These are phyloP conservation scores for Podarcis muralis DNA, from an alignment of 2,113 vertebrate species.

Conservation along the genomic window DNA sequence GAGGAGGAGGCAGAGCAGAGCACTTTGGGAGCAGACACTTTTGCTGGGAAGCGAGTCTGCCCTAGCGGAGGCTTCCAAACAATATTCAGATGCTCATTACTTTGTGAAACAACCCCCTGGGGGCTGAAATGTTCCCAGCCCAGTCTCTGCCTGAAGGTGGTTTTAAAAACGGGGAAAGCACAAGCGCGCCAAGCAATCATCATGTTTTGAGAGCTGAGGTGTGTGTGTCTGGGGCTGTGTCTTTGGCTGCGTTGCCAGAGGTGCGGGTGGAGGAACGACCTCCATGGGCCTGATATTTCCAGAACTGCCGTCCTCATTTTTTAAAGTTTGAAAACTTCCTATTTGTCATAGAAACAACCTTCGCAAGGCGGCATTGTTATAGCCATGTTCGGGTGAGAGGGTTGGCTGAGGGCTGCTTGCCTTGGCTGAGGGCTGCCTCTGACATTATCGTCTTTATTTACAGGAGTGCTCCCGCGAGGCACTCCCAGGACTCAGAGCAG, in stretches of 20 bases:
- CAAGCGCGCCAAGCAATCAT: background rate
- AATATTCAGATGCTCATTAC: constrained; percentile 47
- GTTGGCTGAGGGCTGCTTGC: accelerated
- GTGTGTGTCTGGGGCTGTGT: background rate
- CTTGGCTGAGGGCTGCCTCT: constrained; percentile 4
- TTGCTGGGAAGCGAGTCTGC: background rate
- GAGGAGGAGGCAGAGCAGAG: constrained; percentile 12
- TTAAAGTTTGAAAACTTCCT: background rate
- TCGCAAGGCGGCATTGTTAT: background rate
- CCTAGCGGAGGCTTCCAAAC: constrained; percentile 38
- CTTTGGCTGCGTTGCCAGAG: background rate
- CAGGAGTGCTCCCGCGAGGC: background rate
- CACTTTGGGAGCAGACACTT: constrained; percentile 8
- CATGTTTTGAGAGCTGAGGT: constrained; percentile 43
- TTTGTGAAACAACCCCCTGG: constrained; percentile 38
- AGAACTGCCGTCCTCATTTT: background rate
- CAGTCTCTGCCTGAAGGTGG: constrained; percentile 42
- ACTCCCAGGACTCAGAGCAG: background rate
- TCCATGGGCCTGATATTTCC: background rate
- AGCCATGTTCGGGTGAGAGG: background rate
- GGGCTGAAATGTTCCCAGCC: constrained; percentile 43
- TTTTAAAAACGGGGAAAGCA: constrained; percentile 17
- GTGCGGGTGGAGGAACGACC: background rate
- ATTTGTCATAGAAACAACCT: background rate
- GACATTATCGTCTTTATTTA: constrained; percentile 9